Base-by-base conservation (phyloP, 1,140 invertebrate genomes). In the Heliconius hermathena region DNA sequence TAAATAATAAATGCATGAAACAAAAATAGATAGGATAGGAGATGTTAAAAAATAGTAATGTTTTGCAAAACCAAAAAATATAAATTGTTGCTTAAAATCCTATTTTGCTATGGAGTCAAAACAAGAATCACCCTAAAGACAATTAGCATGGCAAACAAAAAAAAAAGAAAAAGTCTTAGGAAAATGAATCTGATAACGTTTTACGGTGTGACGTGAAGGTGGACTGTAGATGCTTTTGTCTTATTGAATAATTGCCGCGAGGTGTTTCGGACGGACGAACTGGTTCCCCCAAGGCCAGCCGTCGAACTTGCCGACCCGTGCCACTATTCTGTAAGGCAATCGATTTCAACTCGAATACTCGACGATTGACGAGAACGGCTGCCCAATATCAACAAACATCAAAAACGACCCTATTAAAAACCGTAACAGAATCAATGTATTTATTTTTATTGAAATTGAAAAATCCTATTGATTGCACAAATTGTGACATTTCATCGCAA, bases 191-290 rank as follows among this genome's bases (percentile, higher is more conserved):
- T 87, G 84, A 81, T 83, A 87, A 83, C 88, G 82, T 89, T 90
- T 88, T 85, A 83, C 84, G 81, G 81, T 87, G 88, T 91, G 91
- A 91, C 89, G 91, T 91, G 91, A 90, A 90, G 82, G 89, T 81
- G 81, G 84, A 66, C 26, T 82, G 87, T 72, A 84, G 90, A 89
- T 92, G 90, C 90, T 91, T 94, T 94, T 94, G 92, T 94, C 92
- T 94, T 93, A 94, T 93, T 94, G 90, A 94, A 94, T 94, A 94
- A 94, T 94, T 92, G 91, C 90, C 91, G 87, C 86, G 90, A 92
- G 90, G 91, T 90, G 91, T 91, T 94, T 93, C 88, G 92, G 91
- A 88, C 89, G 90, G 86, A 89, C 87, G 73, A 88, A 93, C 93
- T 90, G 92, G 93, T 93, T 94, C 87, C 81, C 78, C 85, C 93